Conservation (phyloP, 2,888 invertebrate genomes). For the Drymonia ruficornis region DNA sequence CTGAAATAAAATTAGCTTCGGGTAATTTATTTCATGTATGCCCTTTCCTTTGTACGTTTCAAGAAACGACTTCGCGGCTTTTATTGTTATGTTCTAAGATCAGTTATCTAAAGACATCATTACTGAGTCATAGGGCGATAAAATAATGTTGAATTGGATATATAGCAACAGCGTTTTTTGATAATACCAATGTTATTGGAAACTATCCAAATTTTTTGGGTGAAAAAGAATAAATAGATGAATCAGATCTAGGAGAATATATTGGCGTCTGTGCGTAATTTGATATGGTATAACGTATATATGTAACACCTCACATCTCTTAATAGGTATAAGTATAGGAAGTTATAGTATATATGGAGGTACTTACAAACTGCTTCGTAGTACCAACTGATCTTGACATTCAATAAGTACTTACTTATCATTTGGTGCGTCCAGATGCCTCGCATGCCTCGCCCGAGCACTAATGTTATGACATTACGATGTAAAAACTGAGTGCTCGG, state of each 20-base stretch:
- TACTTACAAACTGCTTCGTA: no score
- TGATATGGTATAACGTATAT: no score
- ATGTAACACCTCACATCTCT: no score
- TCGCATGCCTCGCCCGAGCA: no score
- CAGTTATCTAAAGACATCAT: not conserved
- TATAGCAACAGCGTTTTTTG: not conserved
- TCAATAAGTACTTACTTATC: no score
- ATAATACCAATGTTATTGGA: not conserved
- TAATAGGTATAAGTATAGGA: no score
- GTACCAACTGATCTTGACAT: no score
- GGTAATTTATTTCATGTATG: conserved; percentile 24
- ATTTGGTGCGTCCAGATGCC: no score
- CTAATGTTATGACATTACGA: no score
- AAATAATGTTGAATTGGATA: not conserved
- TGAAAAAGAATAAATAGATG: not conserved
- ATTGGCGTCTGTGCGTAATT: no score
- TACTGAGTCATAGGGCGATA: not conserved
- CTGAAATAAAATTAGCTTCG: conserved; percentile 31
- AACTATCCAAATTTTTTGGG: not conserved
- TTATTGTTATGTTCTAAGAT: not conserved
- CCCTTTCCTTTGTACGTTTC: not conserved
- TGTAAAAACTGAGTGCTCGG: no score
- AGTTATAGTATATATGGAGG: no score
- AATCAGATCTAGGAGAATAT: not conserved
- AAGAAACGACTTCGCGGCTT: not conserved